phyloP scores from a whole-genome alignment of 2,113 vertebrate genomes.

The Oophaga pumilio region DNA sequence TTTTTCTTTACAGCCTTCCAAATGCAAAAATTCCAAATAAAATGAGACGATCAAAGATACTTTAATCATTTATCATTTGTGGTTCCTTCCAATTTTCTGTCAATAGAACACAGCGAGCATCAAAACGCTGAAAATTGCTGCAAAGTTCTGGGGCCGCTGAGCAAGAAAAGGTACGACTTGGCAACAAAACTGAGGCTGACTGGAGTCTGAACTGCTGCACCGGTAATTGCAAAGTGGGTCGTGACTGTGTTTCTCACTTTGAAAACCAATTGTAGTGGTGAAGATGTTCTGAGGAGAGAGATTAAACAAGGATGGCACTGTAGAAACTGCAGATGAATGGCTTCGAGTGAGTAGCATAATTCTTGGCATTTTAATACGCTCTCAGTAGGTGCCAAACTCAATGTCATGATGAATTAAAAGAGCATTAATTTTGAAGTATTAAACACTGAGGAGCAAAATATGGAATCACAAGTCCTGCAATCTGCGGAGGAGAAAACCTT shows the following conservation, averaged over 20 bases:
- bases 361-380: not conserved
- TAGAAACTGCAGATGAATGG: not conserved
- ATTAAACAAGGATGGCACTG: not conserved
- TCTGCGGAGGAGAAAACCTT: not conserved
- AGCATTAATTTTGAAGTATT: not conserved
- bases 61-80: slow-evolving; percentile 34
- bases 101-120: slow-evolving; percentile 11
- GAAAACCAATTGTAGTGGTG: slow-evolving; percentile 1
- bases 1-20: slow-evolving; percentile 8
- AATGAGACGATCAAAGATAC: slow-evolving; percentile 21
- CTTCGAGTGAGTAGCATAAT: not conserved
- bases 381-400: not conserved
- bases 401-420: not conserved
- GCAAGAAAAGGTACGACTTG: slow-evolving; percentile 48
- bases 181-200: slow-evolving; percentile 5
- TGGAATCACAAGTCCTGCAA: not conserved
- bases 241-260: not conserved
- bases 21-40: slow-evolving; percentile 28
- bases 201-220: not conserved
- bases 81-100: slow-evolving; percentile 49
- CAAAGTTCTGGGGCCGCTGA: slow-evolving; percentile 59
- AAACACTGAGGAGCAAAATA: not conserved
- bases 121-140: slow-evolving; percentile 23
- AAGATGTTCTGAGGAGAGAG: not conserved
- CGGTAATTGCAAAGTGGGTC: not conserved